A percentile compares a stretch with the other conserved stretches of the same genome.
phyloP scores from a whole-genome alignment of 2,797 vertebrate genomes.

The Rhynchonycteris naso region DNA sequence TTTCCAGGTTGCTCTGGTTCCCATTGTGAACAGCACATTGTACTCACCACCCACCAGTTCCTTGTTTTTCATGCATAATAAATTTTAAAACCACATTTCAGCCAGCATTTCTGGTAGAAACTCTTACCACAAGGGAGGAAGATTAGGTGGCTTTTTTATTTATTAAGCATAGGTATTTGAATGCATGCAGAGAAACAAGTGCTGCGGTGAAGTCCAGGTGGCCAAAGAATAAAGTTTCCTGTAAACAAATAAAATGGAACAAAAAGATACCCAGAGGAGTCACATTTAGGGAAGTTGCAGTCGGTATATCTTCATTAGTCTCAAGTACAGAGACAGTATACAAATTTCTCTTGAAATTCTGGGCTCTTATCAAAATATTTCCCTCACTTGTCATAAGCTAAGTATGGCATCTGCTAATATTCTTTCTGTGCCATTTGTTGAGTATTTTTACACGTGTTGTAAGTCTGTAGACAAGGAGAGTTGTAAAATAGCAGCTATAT shows the following conservation, averaged over 20 bases:
- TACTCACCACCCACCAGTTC: conserved; percentile 64
- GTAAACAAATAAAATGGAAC: conserved; percentile 54
- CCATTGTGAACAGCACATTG: conserved; percentile 54
- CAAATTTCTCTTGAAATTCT: conserved; percentile 51
- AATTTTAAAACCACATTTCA: conserved; percentile 63
- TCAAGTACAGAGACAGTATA: conserved; percentile 5
- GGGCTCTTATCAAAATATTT: conserved; percentile 48
- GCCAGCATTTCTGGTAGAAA: conserved; percentile 65
- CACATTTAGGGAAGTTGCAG: not conserved
- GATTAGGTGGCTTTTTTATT: conserved; percentile 51
- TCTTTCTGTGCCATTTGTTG: not conserved
- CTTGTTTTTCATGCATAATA: conserved; percentile 77
- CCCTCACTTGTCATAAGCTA: not conserved
- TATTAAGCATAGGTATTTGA: conserved; percentile 42
- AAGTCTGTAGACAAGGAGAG: not conserved
- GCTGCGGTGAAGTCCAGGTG: not conserved
- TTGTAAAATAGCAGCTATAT: conserved; percentile 62
- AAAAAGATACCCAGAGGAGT: not conserved
- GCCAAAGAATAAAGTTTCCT: conserved; percentile 30
- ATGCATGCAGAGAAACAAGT: conserved; percentile 13
- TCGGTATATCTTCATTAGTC: not conserved
- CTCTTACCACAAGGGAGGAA: conserved; percentile 67
- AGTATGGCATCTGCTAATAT: not conserved
- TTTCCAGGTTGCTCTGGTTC: conserved; percentile 59
- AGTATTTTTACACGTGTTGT: not conserved